A percentile compares a stretch with the other conserved stretches of the same genome.
Conservation (phyloP, 2,113 vertebrate species). For the Hipposideros armiger region DNA sequence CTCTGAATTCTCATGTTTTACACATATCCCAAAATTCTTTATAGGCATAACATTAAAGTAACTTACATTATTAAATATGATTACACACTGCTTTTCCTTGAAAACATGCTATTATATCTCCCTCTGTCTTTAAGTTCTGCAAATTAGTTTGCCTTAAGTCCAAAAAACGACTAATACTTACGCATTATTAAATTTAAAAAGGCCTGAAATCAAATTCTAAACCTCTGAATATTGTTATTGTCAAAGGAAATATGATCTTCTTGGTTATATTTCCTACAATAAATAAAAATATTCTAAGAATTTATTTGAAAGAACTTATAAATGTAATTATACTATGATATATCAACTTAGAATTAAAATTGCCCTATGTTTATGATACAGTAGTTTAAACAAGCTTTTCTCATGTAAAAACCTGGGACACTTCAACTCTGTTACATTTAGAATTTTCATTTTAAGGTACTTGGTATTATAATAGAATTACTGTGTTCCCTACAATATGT, state of each 20-base stretch:
- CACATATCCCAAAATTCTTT: background rate
- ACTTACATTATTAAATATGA: conserved; percentile 25
- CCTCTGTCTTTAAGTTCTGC: background rate
- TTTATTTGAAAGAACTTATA: conserved; percentile 20
- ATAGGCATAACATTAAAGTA: background rate
- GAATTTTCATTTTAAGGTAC: background rate
- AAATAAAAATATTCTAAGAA: conserved; percentile 29
- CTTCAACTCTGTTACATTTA: background rate
- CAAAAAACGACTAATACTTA: background rate
- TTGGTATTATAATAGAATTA: background rate
- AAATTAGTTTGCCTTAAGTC: conserved; percentile 23
- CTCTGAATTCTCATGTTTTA: conserved; percentile 40
- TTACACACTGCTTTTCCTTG: conserved; percentile 9
- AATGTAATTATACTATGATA: background rate
- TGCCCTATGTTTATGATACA: background rate
- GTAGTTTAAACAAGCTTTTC: background rate
- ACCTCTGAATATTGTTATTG: background rate
- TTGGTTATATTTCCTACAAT: conserved; percentile 18
- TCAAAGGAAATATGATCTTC: conserved; percentile 23
- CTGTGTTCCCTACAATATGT: background rate
- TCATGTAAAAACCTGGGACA: background rate
- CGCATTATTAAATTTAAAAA: conserved; percentile 27
- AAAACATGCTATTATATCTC: background rate
- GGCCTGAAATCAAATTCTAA: background rate
- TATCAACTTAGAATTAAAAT: background rate